Base-by-base conservation (phyloP, 2,888 invertebrate species). In the Digitonthophagus gazella region DNA sequence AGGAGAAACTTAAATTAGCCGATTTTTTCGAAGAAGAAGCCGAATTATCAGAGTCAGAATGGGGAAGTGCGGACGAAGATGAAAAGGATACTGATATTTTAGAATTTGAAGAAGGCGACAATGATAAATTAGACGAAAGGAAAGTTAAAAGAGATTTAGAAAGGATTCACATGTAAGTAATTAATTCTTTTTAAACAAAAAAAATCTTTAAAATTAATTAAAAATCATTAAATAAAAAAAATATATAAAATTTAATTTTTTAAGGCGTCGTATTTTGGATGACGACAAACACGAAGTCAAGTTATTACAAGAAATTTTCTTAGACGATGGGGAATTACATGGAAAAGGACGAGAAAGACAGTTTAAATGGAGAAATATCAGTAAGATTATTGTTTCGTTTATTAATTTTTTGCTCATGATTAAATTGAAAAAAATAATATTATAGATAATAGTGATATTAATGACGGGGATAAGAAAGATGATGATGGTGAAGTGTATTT, bases 11-110 rank as follows among this genome's bases (percentile, higher is more conserved):
- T 22, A 87, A 87, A 65, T 85, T 86, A 0, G 82, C 85, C 0
- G 91, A 92, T 65, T 97, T 95, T 84, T 86, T 97, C 67, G 97
- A 97, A 74, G 87, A 91, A 55, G 97, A 97, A 83, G 97, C 97
- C 0, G 97, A 97, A 78, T 82, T 97, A 28, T 95, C 95, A 0
- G 97, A 96, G 78, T 94, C 93, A 1, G 96, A 96, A 74, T 93
- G 92, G 90, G 94, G 90, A 0, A 94, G 94, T 61, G 95, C 89
- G 0, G 96, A 96, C 78, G 96, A 93, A 82, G 94, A 96, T 80
- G 94, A 95, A 82, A 87, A 87, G 44, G 90, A 89, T 67, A 81
- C 92, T 76, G 96, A 96, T 79, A 85, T 87, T 66, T 87, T 95
- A 81, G 96, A 97, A 80, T 84, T 88, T 2, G 96, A 97, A 80